A percentile compares a stretch with the other conserved stretches of the same genome.
These are phyloP conservation scores for Hypsopygia costalis DNA, from an alignment of 2,888 invertebrate species.

Conservation along the genomic window DNA sequence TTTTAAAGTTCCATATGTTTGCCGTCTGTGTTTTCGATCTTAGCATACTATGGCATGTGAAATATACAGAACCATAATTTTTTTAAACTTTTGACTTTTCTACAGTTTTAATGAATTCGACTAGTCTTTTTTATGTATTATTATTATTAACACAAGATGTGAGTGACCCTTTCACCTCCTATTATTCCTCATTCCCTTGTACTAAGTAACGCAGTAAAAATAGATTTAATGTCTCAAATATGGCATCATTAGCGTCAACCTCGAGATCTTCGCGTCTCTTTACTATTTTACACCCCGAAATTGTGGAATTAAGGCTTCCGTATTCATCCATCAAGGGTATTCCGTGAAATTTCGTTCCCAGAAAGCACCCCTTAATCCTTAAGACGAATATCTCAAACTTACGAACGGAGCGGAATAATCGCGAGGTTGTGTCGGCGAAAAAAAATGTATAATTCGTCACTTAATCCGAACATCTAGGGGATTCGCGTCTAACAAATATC, in stretches of 20 bases:
- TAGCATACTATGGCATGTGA: not conserved
- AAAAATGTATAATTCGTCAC: conserved; percentile 75
- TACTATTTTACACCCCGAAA: conserved; percentile 61
- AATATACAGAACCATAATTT: no score
- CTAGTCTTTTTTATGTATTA: no score
- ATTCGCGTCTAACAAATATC: conserved; percentile 60
- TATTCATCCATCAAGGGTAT: conserved; percentile 72
- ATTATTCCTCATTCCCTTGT: conserved; percentile 11
- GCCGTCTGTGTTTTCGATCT: conserved; percentile 32
- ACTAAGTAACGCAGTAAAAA: conserved; percentile 17
- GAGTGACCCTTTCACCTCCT: no score
- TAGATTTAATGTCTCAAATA: conserved; percentile 27
- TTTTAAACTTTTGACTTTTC: no score
- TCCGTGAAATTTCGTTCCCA: conserved; percentile 67
- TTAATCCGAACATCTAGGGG: conserved; percentile 60
- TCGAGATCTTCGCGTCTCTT: conserved; percentile 41
- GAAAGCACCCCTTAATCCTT: conserved; percentile 69
- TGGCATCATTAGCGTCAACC: conserved; percentile 43
- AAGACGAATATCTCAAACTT: conserved; percentile 77
- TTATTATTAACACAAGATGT: no score
- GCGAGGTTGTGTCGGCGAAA: conserved; percentile 61
- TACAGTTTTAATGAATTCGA: no score
- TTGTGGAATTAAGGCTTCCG: conserved; percentile 65
- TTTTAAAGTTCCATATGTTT: conserved; percentile 68
- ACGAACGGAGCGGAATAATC: conserved; percentile 68